Percentiles rank a stretch among this genome's conserved stretches.
These are phyloP conservation scores for Cryptoleucopteryx plumbea DNA, from an alignment of 2,113 vertebrate species.

Conservation along the genomic window DNA sequence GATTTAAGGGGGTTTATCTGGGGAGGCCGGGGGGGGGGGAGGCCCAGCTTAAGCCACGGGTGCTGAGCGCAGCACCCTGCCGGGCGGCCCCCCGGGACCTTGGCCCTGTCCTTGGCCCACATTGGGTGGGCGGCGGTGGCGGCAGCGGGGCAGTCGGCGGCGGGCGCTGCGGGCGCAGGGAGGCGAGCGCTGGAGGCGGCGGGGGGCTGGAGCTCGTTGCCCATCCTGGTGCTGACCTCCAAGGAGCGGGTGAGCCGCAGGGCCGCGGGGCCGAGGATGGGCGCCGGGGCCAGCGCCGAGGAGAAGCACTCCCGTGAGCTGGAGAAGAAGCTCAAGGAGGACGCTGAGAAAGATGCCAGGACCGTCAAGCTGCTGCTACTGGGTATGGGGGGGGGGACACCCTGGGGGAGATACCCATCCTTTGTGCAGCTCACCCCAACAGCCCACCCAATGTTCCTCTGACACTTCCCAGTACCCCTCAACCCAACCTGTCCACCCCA, in stretches of 20 bases:
- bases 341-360: slow-evolving; percentile 93
- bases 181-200: neutral
- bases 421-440: neutral
- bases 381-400: slow-evolving; percentile 76
- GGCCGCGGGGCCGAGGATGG: slow-evolving; percentile 74
- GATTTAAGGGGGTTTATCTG: slow-evolving; percentile 63
- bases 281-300: slow-evolving; percentile 92
- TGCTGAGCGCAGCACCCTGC: slow-evolving; percentile 82
- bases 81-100: slow-evolving; percentile 15
- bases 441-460: neutral
- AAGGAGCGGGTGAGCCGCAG: slow-evolving; percentile 6
- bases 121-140: slow-evolving; percentile 68
- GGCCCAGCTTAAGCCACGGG: neutral
- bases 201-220: neutral
- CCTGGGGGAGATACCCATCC: neutral
- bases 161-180: too few relatives aligned
- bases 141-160: too few relatives aligned
- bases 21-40: neutral
- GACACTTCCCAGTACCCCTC: too few relatives aligned
- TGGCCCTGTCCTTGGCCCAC: slow-evolving; percentile 81
- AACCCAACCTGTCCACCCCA: neutral
- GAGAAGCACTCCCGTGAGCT: slow-evolving; percentile 94
- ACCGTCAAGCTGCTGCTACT: slow-evolving; percentile 97
- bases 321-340: slow-evolving; percentile 96
- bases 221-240: slow-evolving; percentile 30